These are phyloP conservation scores for Netelia virgata DNA, from an alignment of 2,888 invertebrate genomes.

Conservation along the genomic window DNA sequence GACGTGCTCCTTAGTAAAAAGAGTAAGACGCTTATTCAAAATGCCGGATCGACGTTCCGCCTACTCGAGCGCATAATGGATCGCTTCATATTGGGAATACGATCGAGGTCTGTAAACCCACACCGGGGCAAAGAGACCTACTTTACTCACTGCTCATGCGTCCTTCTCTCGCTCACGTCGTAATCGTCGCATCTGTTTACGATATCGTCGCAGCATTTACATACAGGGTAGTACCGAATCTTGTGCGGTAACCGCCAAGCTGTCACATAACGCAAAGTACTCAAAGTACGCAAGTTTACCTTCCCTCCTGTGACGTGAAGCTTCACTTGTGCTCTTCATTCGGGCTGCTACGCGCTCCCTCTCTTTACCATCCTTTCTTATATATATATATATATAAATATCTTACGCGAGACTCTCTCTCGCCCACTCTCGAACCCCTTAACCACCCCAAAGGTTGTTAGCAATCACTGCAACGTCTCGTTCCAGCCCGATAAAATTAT, in stretches of 20 bases:
- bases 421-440: constrained; percentile 26
- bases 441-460: constrained; percentile 50
- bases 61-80: constrained; percentile 17
- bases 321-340: constrained; percentile 50
- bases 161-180: constrained; percentile 24
- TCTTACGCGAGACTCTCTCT: not conserved
- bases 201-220: constrained; percentile 56
- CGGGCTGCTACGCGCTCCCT: constrained; percentile 17
- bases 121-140: not conserved
- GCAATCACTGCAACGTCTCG: constrained; percentile 67
- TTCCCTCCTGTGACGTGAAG: constrained; percentile 38
- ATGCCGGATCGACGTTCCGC: not conserved
- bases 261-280: constrained; percentile 61
- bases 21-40: not conserved
- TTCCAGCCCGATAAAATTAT: constrained; percentile 75
- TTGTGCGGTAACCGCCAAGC: constrained; percentile 17
- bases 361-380: constrained; percentile 13
- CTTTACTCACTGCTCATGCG: not conserved
- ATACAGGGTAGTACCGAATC: constrained; percentile 35
- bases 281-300: constrained; percentile 63
- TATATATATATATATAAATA: constrained; percentile 14
- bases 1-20: not conserved
- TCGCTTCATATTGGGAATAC: constrained; percentile 32
- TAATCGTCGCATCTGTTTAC: constrained; percentile 59
- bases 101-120: not conserved